Conservation (phyloP, 1,140 invertebrate genomes). For the Pygmarrhopalites habei region DNA sequence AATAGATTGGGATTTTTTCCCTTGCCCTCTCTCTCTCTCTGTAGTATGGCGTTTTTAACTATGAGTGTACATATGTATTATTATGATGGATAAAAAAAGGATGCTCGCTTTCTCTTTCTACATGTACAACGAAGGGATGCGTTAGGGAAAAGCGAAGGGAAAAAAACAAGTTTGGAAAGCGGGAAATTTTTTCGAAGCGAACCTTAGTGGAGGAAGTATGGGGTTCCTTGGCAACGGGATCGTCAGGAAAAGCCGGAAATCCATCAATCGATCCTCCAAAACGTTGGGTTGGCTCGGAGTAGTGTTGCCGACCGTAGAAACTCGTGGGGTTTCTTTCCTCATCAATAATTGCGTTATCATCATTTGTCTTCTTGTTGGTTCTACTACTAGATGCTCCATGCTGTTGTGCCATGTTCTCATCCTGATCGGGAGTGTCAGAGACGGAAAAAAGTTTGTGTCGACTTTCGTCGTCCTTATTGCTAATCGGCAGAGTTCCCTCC, state of each 20-base stretch:
- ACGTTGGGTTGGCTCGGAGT: neutral
- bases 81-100: no score
- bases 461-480: neutral
- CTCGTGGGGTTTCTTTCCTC: conserved; percentile 13
- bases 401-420: conserved; percentile 12
- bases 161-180: no score
- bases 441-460: conserved; percentile 3
- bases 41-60: no score
- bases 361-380: conserved; percentile 34
- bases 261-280: conserved; percentile 37
- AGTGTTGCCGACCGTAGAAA: neutral
- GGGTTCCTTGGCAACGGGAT: conserved; percentile 23
- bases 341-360: conserved; percentile 40
- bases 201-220: neutral
- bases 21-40: no score
- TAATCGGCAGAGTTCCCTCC: neutral
- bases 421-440: neutral
- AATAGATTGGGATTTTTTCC: no score
- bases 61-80: no score
- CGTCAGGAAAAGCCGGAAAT: conserved; percentile 25
- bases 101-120: no score
- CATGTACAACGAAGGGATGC: no score
- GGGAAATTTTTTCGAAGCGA: no score
- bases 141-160: no score
- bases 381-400: conserved; percentile 17